These are phyloP conservation scores for Tringa solitaria DNA, from an alignment of 2,113 vertebrate species.

Conservation along the genomic window DNA sequence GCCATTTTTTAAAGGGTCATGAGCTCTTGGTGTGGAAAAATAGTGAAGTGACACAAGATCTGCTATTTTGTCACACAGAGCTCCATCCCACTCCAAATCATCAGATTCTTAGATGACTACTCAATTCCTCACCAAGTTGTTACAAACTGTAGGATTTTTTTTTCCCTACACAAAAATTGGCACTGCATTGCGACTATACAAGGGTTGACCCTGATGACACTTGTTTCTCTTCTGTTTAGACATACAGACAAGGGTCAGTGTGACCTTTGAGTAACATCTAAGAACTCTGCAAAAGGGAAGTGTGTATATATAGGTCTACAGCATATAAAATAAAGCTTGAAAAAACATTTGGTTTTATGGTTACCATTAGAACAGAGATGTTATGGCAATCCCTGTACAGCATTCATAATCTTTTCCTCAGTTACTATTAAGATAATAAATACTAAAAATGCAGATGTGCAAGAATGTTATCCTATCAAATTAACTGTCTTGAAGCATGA, in stretches of 20 bases:
- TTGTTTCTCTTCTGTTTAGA: neutral
- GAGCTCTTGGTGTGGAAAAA: neutral
- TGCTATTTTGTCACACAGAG: neutral
- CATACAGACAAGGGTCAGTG: neutral
- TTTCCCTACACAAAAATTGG: neutral
- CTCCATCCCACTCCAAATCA: neutral
- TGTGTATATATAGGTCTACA: neutral
- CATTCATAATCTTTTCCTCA: neutral
- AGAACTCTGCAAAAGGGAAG: neutral
- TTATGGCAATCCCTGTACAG: neutral
- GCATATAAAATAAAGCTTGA: neutral
- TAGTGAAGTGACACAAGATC: neutral
- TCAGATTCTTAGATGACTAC: neutral
- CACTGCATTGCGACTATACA: neutral
- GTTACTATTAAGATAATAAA: conserved; percentile 32
- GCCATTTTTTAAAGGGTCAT: neutral
- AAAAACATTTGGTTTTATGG: neutral
- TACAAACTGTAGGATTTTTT: neutral
- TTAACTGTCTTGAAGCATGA: neutral
- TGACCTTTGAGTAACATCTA: neutral
- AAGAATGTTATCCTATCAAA: conserved; percentile 24
- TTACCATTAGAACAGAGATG: neutral
- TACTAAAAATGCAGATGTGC: conserved; percentile 15
- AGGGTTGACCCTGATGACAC: neutral
- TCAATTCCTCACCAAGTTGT: neutral